Evolutionary conservation across 2,113 vertebrate species (phyloP), one percentile per base, ranked within the genome.

Genomic region (Thryonomys swinderianus): DNA sequence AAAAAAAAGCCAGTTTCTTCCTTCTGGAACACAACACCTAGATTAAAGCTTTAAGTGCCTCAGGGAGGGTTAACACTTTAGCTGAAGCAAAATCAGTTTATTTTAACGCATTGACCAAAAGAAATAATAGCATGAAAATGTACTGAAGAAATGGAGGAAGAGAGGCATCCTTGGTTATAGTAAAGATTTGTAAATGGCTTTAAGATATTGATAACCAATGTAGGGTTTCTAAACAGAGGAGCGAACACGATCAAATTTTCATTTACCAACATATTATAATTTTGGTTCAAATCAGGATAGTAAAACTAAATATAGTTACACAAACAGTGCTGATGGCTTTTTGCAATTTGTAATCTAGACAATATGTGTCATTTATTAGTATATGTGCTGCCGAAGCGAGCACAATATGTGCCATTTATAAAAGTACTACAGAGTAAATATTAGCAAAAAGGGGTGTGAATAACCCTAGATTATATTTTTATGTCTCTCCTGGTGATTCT

Each of bases 201-300:
- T 53, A 64, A 90, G 8, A 45, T 59, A 83, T 42, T 23, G 6
- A 2, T n/a, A 59, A 21, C 20, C 10, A 79, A 80, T 6, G 14
- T 27, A 7, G 53, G 3, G 12, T 4, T 88, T 67, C 42, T 57
- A 40, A 85, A 20, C 0, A 90, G 13, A 13, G 11, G 34, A 78
- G 67, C 48, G 16, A 51, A 45, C 30, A 92, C 13, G 1, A 64
- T 73, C 3, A 61, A 86, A 67, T 90, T 34, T 73, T 11, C 32
- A 84, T 61, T 53, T 71, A 51, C 13, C 12, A 80, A n/a, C 69
- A 80, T 30, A 74, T 3, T 74, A 30, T 69, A 1, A 59, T 23
- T 92, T 76, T 80, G 5, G 20, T 73, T 76, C 84, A 91, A 86
- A 95, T 51, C 32, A 83, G 76, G 86, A 92, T 55, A 85, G 23